Evolutionary conservation across 2,797 vertebrate species (phyloP).

Genomic region (Amazonetta brasiliensis): DNA sequence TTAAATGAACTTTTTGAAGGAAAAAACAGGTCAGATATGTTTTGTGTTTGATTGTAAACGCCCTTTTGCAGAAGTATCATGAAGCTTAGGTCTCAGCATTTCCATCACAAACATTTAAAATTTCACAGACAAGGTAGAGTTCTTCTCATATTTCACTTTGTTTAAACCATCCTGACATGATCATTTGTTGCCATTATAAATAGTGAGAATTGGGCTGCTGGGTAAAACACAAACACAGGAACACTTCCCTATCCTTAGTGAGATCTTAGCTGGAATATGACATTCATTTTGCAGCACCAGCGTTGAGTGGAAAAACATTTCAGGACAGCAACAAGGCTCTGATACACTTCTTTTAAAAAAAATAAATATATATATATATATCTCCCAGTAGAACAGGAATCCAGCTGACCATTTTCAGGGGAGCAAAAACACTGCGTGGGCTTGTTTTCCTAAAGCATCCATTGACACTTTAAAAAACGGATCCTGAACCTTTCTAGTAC

Average conservation of each 20-base stretch:
- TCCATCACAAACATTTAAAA: slow-evolving; percentile 25
- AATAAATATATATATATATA: not conserved
- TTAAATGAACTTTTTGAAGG: not conserved
- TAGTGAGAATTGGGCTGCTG: slow-evolving; percentile 23
- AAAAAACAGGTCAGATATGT: not conserved
- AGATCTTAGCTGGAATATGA: not conserved
- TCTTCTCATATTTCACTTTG: slow-evolving; percentile 24
- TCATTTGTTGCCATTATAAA: slow-evolving; percentile 52
- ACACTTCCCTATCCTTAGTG: not conserved
- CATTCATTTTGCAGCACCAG: not conserved
- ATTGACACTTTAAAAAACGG: not conserved
- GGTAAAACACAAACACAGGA: slow-evolving; percentile 15
- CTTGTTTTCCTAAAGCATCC: not conserved
- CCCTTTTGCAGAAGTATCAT: not conserved
- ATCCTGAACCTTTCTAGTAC: not conserved
- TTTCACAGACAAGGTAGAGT: slow-evolving; percentile 26
- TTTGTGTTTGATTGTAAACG: not conserved
- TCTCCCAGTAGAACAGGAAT: not conserved
- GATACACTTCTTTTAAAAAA: not conserved
- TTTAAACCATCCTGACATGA: slow-evolving; percentile 46
- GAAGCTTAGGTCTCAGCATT: not conserved
- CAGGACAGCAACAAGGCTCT: not conserved
- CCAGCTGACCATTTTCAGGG: not conserved
- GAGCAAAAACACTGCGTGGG: not conserved
- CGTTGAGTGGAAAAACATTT: not conserved